These are phyloP conservation scores for Pristionchus maxplancki DNA, from an alignment of 2,888 invertebrate genomes.

Conservation along the genomic window DNA sequence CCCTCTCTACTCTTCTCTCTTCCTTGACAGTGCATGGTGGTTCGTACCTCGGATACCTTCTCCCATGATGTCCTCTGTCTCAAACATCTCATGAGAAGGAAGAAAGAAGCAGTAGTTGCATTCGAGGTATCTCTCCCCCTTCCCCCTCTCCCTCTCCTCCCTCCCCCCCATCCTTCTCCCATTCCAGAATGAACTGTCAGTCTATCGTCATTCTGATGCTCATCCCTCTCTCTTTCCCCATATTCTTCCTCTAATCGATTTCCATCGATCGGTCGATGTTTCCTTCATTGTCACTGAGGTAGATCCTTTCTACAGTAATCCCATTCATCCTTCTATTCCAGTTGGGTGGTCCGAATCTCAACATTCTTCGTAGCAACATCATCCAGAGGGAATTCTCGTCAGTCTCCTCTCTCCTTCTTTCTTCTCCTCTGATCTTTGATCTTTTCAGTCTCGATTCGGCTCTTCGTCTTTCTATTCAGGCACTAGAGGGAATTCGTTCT, in stretches of 20 bases:
- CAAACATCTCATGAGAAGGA: conserved; percentile 20
- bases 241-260: conserved; percentile 43
- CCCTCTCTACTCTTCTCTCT: neutral
- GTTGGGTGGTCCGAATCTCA: conserved; percentile 38
- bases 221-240: conserved; percentile 17
- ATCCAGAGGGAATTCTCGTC: conserved; percentile 43
- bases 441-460: conserved; percentile 36
- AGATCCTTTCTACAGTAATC: neutral
- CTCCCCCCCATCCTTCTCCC: neutral
- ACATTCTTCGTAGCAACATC: conserved; percentile 41
- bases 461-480: conserved; percentile 1
- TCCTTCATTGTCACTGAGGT: conserved; percentile 35
- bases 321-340: neutral
- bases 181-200: conserved; percentile 6
- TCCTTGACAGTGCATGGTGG: neutral
- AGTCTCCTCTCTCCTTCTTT: neutral
- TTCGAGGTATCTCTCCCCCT: conserved; percentile 29
- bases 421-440: conserved; percentile 16
- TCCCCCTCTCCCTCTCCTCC: neutral
- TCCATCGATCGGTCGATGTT: neutral
- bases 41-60: conserved; percentile 11
- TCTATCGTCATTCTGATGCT: conserved; percentile 23
- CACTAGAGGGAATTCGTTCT: neutral
- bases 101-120: conserved; percentile 8
- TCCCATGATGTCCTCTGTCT: conserved; percentile 15